Base-by-base conservation (phyloP, 2,797 vertebrate genomes). In the Knipowitschia caucasica region DNA sequence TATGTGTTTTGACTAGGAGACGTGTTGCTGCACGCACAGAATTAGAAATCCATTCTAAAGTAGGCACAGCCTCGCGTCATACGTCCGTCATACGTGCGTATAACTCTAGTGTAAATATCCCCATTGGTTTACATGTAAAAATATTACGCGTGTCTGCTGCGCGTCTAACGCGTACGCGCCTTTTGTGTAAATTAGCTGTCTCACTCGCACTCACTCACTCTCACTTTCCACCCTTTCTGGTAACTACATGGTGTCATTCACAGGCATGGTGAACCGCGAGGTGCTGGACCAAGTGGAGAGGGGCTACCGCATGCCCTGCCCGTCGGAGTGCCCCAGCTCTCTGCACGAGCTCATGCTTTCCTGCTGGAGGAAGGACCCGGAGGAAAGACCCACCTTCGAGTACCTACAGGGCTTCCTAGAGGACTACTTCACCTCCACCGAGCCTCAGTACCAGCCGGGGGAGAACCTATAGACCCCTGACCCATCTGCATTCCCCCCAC, bases 391-490 rank as follows among this genome's bases (percentile, higher is more conserved):
- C 38, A 99, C 96, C 1, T 99, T 99, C 1, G 96, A 99, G 87
- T 98, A 99, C 84, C 90, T 99, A 63, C 96, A 98, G 89, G 92
- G 93, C 69, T 96, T 98, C 88, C 89, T 99, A 85, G 96, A 99
- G 88, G 96, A 99, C 89, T 99, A 98, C 85, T 99, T 99, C 86
- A 98, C 96, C 29, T 95, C 96, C 51, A 98, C 96, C n/a, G 96
- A 99, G 86, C 95, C 95, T 64, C 96, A 99, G 83, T 99, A 99
- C 86, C 96, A 99, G 87, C 96, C 94, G 0, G 94, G 95, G 47
- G 95, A 98, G 85, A 98, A 98, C 83, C 90, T 98, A 90, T 98
- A 98, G 91, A 77, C 80, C 60, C 36, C 55, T 45, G 53, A 59
- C 73, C 66, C 43, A 9, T 4, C 25, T 15, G n/a, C 20, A 21